Evolutionary conservation across 1,140 invertebrate genomes (phyloP).

Genomic region (Agrilus planipennis): DNA sequence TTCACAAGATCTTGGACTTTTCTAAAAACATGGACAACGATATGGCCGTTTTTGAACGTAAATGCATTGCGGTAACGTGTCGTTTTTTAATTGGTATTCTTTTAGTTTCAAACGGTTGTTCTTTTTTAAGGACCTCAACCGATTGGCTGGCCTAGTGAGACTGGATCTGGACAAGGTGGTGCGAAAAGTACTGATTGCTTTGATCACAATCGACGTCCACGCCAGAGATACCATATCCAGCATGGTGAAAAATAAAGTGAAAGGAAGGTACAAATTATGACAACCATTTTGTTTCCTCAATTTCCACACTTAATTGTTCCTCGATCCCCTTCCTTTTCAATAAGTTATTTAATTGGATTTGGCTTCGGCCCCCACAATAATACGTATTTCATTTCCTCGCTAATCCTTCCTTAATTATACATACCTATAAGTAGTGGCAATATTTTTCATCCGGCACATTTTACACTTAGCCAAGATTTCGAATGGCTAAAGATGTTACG

Average conservation of each 20-base stretch:
- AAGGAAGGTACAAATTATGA: constrained; percentile 38
- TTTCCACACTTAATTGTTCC: no score
- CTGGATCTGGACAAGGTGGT: constrained; percentile 55
- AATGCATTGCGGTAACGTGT: constrained; percentile 37
- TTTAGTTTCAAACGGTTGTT: neutral
- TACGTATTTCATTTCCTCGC: constrained; percentile 1
- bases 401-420: constrained; percentile 1
- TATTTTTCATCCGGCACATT: constrained; percentile 3
- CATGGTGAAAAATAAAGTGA: constrained; percentile 53
- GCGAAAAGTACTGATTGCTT: constrained; percentile 61
- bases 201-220: constrained; percentile 82
- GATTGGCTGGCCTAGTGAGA: constrained; percentile 63
- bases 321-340: no score
- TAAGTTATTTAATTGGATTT: no score
- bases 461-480: constrained; percentile 59
- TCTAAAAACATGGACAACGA: constrained; percentile 36
- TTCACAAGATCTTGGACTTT: constrained; percentile 59
- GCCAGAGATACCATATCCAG: constrained; percentile 68
- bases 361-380: no score
- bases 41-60: constrained; percentile 55
- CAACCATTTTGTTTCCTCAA: constrained; percentile 5
- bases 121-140: constrained; percentile 52
- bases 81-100: neutral
- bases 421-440: neutral
- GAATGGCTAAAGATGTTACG: constrained; percentile 83